Evolutionary conservation across 2,113 vertebrate species (phyloP).

Genomic region (Natator depressus): DNA sequence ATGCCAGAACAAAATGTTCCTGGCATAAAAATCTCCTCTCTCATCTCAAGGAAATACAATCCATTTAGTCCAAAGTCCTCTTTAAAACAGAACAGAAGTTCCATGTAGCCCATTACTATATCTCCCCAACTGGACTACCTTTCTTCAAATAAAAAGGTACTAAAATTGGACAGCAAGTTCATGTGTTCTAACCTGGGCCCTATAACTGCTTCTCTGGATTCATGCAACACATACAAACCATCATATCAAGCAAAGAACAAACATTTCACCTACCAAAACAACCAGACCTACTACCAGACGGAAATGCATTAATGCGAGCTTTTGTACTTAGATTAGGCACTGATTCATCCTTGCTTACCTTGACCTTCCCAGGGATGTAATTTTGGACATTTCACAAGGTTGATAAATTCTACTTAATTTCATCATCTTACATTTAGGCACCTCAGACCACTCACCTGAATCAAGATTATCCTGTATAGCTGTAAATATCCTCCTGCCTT

Average conservation of each 20-base stretch:
- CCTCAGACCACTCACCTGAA: neutral
- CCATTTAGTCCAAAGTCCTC: neutral
- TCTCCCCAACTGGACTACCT: neutral
- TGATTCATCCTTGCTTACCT: neutral
- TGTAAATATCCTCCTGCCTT: neutral
- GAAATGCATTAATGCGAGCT: neutral
- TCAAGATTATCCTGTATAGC: neutral
- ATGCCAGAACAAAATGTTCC: slow-evolving; percentile 2
- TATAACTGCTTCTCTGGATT: neutral
- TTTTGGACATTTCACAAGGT: neutral
- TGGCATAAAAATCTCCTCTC: slow-evolving; percentile 26
- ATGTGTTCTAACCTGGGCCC: rapidly evolving
- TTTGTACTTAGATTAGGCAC: neutral
- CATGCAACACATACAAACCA: neutral
- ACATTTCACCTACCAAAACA: neutral
- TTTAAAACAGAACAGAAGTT: slow-evolving; percentile 28
- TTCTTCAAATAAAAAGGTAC: neutral
- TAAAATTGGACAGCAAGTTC: neutral
- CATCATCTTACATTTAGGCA: neutral
- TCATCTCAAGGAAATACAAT: slow-evolving; percentile 43
- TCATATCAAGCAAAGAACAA: neutral
- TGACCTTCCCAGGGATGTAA: neutral
- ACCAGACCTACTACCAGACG: neutral
- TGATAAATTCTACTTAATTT: neutral
- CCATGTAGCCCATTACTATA: neutral